A percentile compares a stretch with the other conserved stretches of the same genome.
phyloP scores from a whole-genome alignment of 2,797 vertebrate genomes.

The Esox lucius region DNA sequence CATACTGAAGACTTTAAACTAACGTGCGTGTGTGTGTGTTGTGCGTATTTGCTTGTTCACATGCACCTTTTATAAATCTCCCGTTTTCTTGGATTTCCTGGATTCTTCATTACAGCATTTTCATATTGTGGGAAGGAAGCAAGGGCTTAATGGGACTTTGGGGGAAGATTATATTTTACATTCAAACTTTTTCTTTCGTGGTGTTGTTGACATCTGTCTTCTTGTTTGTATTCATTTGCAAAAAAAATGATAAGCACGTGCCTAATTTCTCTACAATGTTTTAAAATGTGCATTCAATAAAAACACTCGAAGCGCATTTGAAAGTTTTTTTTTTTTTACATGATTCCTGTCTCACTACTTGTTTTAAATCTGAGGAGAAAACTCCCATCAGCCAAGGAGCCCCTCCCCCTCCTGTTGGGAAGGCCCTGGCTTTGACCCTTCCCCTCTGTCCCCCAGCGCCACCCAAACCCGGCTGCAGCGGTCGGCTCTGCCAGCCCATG shows the following conservation, averaged over 20 bases:
- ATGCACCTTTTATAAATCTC: not conserved
- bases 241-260: too few relatives aligned
- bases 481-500: not conserved
- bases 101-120: not conserved
- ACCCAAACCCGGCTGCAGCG: slow-evolving; percentile 32
- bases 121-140: not conserved
- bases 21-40: not conserved
- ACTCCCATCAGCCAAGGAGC: not conserved
- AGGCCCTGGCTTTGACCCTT: slow-evolving; percentile 33
- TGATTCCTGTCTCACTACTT: not conserved
- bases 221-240: too few relatives aligned
- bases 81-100: not conserved
- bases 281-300: too few relatives aligned
- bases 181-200: too few relatives aligned
- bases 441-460: slow-evolving; percentile 31
- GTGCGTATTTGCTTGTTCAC: not conserved
- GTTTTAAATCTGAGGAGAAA: not conserved
- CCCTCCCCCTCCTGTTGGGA: not conserved
- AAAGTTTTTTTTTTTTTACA: too few relatives aligned
- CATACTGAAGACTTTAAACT: not conserved
- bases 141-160: too few relatives aligned
- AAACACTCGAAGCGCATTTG: too few relatives aligned
- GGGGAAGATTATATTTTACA: too few relatives aligned
- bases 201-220: too few relatives aligned
- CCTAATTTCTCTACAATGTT: too few relatives aligned